Evolutionary conservation across 2,113 vertebrate species (phyloP).

Genomic region (Anthoscopus minutus): DNA sequence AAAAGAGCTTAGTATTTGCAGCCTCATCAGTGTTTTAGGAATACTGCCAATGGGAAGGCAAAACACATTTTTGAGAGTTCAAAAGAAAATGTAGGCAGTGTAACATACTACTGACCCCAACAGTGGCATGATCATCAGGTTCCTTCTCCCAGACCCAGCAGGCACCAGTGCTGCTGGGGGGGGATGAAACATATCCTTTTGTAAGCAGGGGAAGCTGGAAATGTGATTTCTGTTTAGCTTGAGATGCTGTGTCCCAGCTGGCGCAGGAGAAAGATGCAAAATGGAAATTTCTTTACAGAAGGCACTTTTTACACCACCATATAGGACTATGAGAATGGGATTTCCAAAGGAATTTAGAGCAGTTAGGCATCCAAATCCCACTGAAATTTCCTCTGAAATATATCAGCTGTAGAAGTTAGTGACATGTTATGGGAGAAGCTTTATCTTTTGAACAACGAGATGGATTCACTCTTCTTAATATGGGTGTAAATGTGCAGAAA

Average conservation of each 20-base stretch:
- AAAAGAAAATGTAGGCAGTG: background rate
- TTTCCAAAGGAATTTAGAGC: background rate
- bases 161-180: background rate
- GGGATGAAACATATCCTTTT: background rate
- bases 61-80: background rate
- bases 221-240: background rate
- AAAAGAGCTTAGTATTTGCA: background rate
- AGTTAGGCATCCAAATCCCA: background rate
- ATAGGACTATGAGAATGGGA: background rate
- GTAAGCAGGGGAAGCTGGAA: background rate
- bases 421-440: background rate
- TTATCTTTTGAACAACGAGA: background rate
- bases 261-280: background rate
- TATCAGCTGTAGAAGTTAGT: background rate
- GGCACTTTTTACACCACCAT: background rate
- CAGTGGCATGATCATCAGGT: rapidly evolving
- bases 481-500: background rate
- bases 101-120: background rate
- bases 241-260: background rate
- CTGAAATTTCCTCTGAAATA: background rate
- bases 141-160: background rate
- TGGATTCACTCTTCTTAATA: background rate
- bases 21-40: background rate
- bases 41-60: background rate
- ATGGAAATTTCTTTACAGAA: background rate